Percentiles rank a stretch among this genome's conserved stretches.
Evolutionary conservation across 2,113 vertebrate genomes (phyloP).

Genomic region (Phodopus roborovskii): DNA sequence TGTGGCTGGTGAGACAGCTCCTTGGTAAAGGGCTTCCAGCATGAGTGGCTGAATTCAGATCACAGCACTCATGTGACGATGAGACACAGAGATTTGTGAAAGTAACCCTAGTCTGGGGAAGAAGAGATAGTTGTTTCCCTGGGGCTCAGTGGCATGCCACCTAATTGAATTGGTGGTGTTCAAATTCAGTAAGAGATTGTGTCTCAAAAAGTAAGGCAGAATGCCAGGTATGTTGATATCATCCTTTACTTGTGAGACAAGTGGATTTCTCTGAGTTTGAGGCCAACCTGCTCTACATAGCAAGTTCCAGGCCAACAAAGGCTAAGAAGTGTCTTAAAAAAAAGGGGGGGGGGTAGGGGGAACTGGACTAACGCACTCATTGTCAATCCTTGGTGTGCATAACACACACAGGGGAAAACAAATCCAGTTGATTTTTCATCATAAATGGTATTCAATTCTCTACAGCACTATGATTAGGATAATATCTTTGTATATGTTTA

Average conservation of each 20-base stretch:
- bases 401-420: not conserved
- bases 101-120: not conserved
- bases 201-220: not conserved
- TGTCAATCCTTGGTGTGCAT: not conserved
- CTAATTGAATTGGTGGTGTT: no score
- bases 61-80: not conserved
- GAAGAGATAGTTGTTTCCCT: no score
- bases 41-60: no score
- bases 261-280: not conserved
- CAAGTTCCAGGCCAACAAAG: not conserved
- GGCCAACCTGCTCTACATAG: not conserved
- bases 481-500: slow-evolving; percentile 44
- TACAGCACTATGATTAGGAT: not conserved
- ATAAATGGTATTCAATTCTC: slow-evolving; percentile 37
- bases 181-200: no score
- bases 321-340: not conserved
- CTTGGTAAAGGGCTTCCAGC: no score
- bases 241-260: not conserved
- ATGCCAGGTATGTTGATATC: not conserved
- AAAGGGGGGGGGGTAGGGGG: no score
- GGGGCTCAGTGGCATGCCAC: not conserved
- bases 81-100: not conserved
- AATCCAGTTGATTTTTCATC: slow-evolving; percentile 20
- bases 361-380: not conserved
- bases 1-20: not conserved